Evolutionary conservation across 1,140 invertebrate species (phyloP).

Genomic region (roundworm (Caenorhabditis elegans)): DNA sequence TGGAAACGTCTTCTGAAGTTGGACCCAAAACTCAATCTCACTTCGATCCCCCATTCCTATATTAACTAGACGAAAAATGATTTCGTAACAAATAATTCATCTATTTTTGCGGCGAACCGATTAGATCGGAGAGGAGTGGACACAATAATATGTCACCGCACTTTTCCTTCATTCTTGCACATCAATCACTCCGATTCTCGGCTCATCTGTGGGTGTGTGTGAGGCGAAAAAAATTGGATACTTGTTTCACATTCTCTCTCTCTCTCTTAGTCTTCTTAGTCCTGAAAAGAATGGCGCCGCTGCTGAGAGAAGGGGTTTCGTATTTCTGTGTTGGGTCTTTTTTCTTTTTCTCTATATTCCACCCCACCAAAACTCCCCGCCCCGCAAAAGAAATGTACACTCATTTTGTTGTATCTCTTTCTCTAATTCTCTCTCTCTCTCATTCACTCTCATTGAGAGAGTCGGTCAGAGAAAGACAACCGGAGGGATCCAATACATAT

Average conservation of each 20-base stretch:
- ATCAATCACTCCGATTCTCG: neutral
- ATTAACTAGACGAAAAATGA: no score
- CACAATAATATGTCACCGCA: neutral
- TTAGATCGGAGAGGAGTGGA: neutral
- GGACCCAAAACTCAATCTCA: no score
- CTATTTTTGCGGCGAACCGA: neutral
- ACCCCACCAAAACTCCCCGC: no score
- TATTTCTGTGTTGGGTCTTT: neutral
- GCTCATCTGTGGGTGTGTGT: conserved; percentile 25
- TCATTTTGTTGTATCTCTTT: neutral
- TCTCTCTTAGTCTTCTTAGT: neutral
- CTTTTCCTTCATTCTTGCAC: neutral
- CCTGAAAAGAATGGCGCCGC: neutral
- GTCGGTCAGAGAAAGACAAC: conserved; percentile 5
- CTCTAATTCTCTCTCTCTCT: neutral
- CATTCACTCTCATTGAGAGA: neutral
- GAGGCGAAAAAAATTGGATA: neutral
- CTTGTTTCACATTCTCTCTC: neutral
- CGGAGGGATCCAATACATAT: conserved; percentile 23
- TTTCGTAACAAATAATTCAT: neutral
- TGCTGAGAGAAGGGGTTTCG: conserved; percentile 1
- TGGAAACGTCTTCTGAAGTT: no score
- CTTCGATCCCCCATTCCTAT: no score
- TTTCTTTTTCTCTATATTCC: neutral
- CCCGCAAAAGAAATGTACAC: conserved; percentile 25